Evolutionary conservation across 2,888 invertebrate genomes (phyloP).

Genomic region (Drosophila mayaguana): DNA sequence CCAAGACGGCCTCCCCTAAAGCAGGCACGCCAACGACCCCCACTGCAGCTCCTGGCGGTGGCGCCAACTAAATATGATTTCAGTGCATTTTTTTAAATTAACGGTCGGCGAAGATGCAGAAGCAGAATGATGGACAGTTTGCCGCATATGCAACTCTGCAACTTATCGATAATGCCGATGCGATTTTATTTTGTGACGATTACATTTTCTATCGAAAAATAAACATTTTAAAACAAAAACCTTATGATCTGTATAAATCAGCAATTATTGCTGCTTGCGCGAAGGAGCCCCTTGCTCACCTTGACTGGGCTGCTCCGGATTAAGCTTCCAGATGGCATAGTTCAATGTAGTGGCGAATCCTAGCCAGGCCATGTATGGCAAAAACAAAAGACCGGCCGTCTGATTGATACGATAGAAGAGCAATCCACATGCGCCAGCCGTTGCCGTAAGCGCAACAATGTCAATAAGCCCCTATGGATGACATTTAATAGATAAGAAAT

Average conservation of each 20-base stretch:
- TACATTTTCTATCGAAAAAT: slow-evolving; percentile 50
- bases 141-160: slow-evolving; percentile 11
- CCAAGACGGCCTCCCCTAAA: slow-evolving; percentile 62
- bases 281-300: slow-evolving; percentile 46
- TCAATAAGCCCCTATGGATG: slow-evolving; percentile 88
- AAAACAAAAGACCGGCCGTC: slow-evolving; percentile 88
- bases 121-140: slow-evolving; percentile 25
- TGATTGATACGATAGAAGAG: slow-evolving; percentile 88
- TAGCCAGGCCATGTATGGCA: slow-evolving; percentile 92
- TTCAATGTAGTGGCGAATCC: slow-evolving; percentile 89
- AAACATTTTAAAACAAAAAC: slow-evolving; percentile 38
- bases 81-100: slow-evolving; percentile 54
- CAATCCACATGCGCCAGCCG: slow-evolving; percentile 87
- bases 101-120: slow-evolving; percentile 22
- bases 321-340: slow-evolving; percentile 88
- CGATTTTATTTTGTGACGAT: slow-evolving; percentile 50
- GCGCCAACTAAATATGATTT: slow-evolving; percentile 48
- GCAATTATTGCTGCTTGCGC: slow-evolving; percentile 44
- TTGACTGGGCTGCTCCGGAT: slow-evolving; percentile 82
- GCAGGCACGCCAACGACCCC: slow-evolving; percentile 51
- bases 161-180: slow-evolving; percentile 35
- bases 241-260: background rate
- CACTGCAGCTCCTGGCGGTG: slow-evolving; percentile 23
- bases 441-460: slow-evolving; percentile 87
- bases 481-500: slow-evolving; percentile 24